phyloP scores from a whole-genome alignment of 2,888 invertebrate species.

The Hetaerina titia region DNA sequence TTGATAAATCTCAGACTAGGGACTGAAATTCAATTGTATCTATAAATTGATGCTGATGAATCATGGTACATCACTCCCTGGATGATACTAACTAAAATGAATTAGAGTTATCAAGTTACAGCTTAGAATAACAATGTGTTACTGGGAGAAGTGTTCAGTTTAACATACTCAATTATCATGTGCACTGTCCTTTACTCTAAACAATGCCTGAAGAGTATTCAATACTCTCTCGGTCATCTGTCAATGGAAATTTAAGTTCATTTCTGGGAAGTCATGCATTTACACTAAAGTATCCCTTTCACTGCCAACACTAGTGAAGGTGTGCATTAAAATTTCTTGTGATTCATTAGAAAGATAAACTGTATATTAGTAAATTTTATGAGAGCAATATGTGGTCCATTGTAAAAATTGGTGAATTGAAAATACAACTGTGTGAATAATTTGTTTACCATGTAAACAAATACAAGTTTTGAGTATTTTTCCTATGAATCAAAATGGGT shows the following conservation, averaged over 20 bases:
- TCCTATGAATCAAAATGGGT: conserved; percentile 41
- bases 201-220: conserved; percentile 56
- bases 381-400: conserved; percentile 8
- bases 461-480: conserved; percentile 58
- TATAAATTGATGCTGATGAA: not conserved
- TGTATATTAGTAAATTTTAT: conserved; percentile 35
- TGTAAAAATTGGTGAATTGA: conserved; percentile 34
- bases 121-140: not conserved
- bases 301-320: conserved; percentile 64
- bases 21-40: not conserved
- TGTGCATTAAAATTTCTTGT: conserved; percentile 55
- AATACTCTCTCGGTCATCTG: not conserved
- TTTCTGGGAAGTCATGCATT: conserved; percentile 12
- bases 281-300: conserved; percentile 39
- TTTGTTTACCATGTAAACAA: conserved; percentile 63
- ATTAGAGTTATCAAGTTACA: not conserved
- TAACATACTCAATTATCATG: not conserved
- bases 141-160: not conserved
- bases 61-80: not conserved
- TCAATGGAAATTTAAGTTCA: conserved; percentile 5
- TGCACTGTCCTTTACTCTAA: not conserved
- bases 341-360: conserved; percentile 30
- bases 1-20: not conserved
- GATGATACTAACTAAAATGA: not conserved
- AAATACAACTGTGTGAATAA: conserved; percentile 37